A percentile compares a stretch with the other conserved stretches of the same genome.
These are phyloP conservation scores for Corythucha ciliata DNA, from an alignment of 2,888 invertebrate species.

Conservation along the genomic window DNA sequence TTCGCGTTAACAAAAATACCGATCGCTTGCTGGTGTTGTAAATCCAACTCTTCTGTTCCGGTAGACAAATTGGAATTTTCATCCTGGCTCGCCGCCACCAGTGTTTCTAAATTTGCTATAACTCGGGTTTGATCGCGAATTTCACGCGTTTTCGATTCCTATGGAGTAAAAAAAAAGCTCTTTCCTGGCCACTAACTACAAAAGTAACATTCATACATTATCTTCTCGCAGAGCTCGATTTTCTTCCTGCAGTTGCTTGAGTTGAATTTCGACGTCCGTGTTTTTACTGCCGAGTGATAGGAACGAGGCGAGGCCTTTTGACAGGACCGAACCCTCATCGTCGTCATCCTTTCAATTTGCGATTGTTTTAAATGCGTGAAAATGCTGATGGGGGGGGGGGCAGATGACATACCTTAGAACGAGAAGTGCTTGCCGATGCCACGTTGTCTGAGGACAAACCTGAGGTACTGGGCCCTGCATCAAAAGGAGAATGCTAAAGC, in stretches of 20 bases:
- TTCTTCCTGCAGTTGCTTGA: conserved; percentile 18
- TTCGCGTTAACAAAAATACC: conserved; percentile 36
- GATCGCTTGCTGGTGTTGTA: conserved; percentile 61
- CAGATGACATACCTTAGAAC: too few relatives aligned
- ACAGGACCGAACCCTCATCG: conserved; percentile 19
- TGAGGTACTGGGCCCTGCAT: too few relatives aligned
- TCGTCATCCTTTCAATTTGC: too few relatives aligned
- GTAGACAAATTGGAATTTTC: conserved; percentile 50
- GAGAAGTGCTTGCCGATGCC: too few relatives aligned
- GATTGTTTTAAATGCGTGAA: too few relatives aligned
- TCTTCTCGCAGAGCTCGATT: conserved; percentile 19
- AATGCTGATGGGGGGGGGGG: too few relatives aligned
- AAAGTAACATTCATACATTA: conserved; percentile 7
- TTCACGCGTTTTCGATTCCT: conserved; percentile 18
- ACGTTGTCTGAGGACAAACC: too few relatives aligned
- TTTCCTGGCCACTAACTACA: background rate
- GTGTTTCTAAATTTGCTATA: conserved; percentile 41
- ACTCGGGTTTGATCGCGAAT: conserved; percentile 17
- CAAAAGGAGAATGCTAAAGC: too few relatives aligned
- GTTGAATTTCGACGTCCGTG: conserved; percentile 10
- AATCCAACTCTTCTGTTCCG: conserved; percentile 62
- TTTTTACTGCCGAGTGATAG: conserved; percentile 17
- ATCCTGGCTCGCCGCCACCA: conserved; percentile 40
- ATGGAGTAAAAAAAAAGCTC: background rate
- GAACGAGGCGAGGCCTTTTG: conserved; percentile 19